Evolutionary conservation across 2,113 vertebrate genomes (phyloP).

Genomic region (Rhodinocichla rosea): DNA sequence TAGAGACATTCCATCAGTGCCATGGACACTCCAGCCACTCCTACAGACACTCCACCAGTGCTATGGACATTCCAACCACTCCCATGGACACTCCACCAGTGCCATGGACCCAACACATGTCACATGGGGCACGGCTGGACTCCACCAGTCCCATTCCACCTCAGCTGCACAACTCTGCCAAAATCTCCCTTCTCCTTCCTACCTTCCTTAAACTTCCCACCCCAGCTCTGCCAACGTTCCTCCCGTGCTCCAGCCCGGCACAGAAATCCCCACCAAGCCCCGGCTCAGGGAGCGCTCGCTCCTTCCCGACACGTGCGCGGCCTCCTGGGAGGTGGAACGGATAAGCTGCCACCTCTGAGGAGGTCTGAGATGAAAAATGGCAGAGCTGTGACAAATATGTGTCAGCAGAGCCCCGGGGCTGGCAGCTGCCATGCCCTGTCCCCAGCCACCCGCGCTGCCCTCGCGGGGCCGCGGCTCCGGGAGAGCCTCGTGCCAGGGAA

Average conservation of each 20-base stretch:
- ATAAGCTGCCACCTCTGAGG: background rate
- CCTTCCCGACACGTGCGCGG: background rate
- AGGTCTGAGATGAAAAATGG: constrained; percentile 14
- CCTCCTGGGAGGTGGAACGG: background rate
- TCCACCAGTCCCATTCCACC: background rate
- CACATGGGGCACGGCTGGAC: accelerated
- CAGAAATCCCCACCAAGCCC: background rate
- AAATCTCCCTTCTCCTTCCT: background rate
- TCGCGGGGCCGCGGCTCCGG: accelerated
- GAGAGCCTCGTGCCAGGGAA: background rate
- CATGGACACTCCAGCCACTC: accelerated
- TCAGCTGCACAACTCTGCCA: background rate
- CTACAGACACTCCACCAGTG: accelerated
- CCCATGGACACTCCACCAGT: accelerated
- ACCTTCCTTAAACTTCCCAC: accelerated
- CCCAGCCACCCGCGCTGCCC: background rate
- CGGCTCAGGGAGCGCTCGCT: accelerated
- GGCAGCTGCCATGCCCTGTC: background rate
- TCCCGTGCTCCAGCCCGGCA: accelerated
- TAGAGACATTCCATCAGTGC: accelerated
- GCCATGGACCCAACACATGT: accelerated
- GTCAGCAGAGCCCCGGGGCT: background rate
- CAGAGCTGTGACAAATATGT: background rate
- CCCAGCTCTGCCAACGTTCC: background rate
- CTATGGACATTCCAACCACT: accelerated